phyloP scores from a whole-genome alignment of 2,888 invertebrate species.

The Sarcophaga caerulescens region DNA sequence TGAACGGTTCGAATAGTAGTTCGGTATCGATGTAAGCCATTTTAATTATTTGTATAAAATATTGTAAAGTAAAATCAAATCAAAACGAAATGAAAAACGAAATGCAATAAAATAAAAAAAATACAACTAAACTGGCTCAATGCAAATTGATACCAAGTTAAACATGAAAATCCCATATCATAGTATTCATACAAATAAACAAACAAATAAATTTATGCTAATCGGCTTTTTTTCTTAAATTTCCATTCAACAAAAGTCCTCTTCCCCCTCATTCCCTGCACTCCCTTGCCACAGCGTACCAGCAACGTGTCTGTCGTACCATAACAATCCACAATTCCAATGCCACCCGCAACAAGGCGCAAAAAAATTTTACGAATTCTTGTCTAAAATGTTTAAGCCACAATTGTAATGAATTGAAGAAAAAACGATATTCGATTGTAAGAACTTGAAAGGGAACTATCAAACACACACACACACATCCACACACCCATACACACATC shows the following conservation, averaged over 20 bases:
- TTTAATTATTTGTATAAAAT: not conserved
- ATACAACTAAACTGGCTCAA: slow-evolving; percentile 53
- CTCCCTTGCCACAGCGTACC: not conserved
- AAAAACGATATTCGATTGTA: slow-evolving; percentile 43
- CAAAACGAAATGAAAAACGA: slow-evolving; percentile 11
- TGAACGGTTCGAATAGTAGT: not conserved
- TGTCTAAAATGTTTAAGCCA: slow-evolving; percentile 55
- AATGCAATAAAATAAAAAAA: not conserved
- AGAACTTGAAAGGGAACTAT: not conserved
- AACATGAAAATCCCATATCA: slow-evolving; percentile 70
- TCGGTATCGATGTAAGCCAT: not conserved
- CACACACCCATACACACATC: no score
- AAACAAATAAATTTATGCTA: slow-evolving; percentile 71
- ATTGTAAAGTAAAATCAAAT: slow-evolving; percentile 33
- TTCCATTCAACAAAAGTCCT: slow-evolving; percentile 20
- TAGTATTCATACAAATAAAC: slow-evolving; percentile 60
- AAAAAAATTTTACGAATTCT: slow-evolving; percentile 42
- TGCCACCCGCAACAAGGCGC: slow-evolving; percentile 12
- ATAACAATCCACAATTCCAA: not conserved
- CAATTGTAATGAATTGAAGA: slow-evolving; percentile 56
- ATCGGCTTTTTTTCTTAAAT: slow-evolving; percentile 67
- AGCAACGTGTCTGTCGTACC: no score
- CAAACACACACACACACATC: not conserved
- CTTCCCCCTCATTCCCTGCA: not conserved
- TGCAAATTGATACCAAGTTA: slow-evolving; percentile 60